These are phyloP conservation scores for Nematopogon swammerdamellus DNA, from an alignment of 2,888 invertebrate genomes.

Conservation along the genomic window DNA sequence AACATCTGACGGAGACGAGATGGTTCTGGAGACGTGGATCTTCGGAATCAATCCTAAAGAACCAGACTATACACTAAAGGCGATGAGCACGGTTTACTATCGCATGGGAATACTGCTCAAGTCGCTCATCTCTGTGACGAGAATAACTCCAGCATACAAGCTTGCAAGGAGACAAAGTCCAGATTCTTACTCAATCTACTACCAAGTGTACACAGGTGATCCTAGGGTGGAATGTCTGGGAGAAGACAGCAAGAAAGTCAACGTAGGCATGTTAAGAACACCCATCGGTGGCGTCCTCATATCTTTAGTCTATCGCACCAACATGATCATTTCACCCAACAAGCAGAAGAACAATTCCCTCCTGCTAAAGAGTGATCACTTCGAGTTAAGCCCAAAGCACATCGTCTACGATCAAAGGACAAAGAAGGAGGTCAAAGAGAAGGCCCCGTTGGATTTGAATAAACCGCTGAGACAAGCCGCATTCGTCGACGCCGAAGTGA, in stretches of 20 bases:
- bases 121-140: slow-evolving; percentile 83
- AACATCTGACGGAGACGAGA: slow-evolving; percentile 86
- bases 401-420: slow-evolving; percentile 57
- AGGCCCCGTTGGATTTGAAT: slow-evolving; percentile 58
- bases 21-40: slow-evolving; percentile 91
- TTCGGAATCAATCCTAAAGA: slow-evolving; percentile 67
- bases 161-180: slow-evolving; percentile 83
- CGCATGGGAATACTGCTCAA: slow-evolving; percentile 91
- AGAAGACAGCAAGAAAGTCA: slow-evolving; percentile 75
- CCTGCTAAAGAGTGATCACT: slow-evolving; percentile 92
- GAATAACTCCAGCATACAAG: slow-evolving; percentile 92
- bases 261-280: slow-evolving; percentile 84
- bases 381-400: slow-evolving; percentile 72
- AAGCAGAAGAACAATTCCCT: slow-evolving; percentile 67
- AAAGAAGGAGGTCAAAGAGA: slow-evolving; percentile 50
- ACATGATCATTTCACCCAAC: slow-evolving; percentile 89
- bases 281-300: slow-evolving; percentile 83
- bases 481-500: slow-evolving; percentile 60
- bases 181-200: slow-evolving; percentile 89
- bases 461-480: slow-evolving; percentile 74
- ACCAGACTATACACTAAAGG: slow-evolving; percentile 63
- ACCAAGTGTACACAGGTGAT: slow-evolving; percentile 80
- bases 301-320: slow-evolving; percentile 84
- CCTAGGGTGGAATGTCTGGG: slow-evolving; percentile 73
- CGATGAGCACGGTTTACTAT: slow-evolving; percentile 84